Conservation (phyloP, 2,113 vertebrate genomes). For the Cariama cristata region DNA sequence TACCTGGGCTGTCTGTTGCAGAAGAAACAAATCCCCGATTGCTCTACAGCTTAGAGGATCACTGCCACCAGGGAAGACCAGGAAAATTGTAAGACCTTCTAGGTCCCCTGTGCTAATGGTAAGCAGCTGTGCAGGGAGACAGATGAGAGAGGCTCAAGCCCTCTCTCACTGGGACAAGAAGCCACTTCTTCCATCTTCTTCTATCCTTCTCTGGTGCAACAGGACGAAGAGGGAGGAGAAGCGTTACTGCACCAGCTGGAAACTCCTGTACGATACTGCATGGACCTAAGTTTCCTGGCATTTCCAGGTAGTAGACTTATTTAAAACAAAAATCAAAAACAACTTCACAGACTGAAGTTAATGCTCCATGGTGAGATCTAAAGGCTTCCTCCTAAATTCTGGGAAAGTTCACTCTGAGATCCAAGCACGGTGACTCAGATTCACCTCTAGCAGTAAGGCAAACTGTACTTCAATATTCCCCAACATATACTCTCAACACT, state of each 20-base stretch:
- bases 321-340: background rate
- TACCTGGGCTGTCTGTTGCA: background rate
- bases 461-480: background rate
- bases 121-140: background rate
- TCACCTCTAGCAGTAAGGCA: background rate
- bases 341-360: background rate
- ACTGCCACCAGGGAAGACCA: background rate
- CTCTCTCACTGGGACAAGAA: background rate
- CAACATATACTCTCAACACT: background rate
- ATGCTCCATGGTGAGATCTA: background rate
- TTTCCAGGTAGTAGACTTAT: background rate
- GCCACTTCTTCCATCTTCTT: background rate
- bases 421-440: background rate
- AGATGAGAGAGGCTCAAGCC: background rate
- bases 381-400: constrained; percentile 25
- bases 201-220: background rate
- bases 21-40: background rate
- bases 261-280: background rate
- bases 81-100: background rate
- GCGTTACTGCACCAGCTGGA: background rate
- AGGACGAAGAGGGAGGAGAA: background rate
- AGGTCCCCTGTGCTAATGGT: background rate
- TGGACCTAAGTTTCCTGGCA: background rate
- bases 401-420: constrained; percentile 22
- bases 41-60: background rate